Percentiles rank a stretch among this genome's conserved stretches.
Evolutionary conservation across 2,888 invertebrate species (phyloP).

Genomic region (Lochmaea crataegi): DNA sequence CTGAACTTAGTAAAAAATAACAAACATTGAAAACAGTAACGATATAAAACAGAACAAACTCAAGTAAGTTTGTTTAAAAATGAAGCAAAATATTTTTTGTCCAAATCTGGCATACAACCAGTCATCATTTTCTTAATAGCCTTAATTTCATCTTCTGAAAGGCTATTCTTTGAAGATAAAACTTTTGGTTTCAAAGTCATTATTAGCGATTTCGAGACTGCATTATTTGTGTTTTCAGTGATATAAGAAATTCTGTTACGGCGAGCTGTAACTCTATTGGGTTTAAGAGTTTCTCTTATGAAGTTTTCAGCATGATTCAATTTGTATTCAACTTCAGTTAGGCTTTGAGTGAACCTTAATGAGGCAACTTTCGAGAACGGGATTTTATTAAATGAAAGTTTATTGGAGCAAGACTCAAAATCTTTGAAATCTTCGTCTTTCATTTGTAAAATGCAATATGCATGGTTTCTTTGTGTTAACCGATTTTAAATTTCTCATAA

Average conservation of each 20-base stretch:
- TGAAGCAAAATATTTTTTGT: slow-evolving; percentile 16
- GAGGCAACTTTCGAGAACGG: slow-evolving; percentile 33
- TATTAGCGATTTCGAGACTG: slow-evolving; percentile 1
- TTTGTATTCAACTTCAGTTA: slow-evolving; percentile 17
- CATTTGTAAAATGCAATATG: slow-evolving; percentile 39
- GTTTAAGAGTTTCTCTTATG: slow-evolving; percentile 6
- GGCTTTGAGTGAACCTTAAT: slow-evolving; percentile 28
- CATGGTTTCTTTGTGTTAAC: slow-evolving; percentile 39
- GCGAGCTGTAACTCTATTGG: slow-evolving; percentile 24
- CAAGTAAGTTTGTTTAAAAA: slow-evolving; percentile 13
- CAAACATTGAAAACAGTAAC: neutral
- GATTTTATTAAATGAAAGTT: slow-evolving; percentile 29
- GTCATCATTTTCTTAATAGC: slow-evolving; percentile 27
- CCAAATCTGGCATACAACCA: slow-evolving; percentile 25
- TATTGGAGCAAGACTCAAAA: slow-evolving; percentile 33
- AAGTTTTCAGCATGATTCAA: slow-evolving; percentile 20
- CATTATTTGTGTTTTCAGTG: slow-evolving; percentile 13
- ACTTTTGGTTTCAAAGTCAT: too few species aligned
- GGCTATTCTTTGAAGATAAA: slow-evolving; percentile 19
- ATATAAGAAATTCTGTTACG: slow-evolving; percentile 13
- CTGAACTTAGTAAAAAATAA: too few species aligned
- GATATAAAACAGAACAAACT: neutral
- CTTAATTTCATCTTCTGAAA: slow-evolving; percentile 16
- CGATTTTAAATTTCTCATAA: slow-evolving; percentile 36
- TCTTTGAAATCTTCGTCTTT: slow-evolving; percentile 39